These are phyloP conservation scores for Amblyornis subalaris DNA, from an alignment of 2,113 vertebrate species.

Conservation along the genomic window DNA sequence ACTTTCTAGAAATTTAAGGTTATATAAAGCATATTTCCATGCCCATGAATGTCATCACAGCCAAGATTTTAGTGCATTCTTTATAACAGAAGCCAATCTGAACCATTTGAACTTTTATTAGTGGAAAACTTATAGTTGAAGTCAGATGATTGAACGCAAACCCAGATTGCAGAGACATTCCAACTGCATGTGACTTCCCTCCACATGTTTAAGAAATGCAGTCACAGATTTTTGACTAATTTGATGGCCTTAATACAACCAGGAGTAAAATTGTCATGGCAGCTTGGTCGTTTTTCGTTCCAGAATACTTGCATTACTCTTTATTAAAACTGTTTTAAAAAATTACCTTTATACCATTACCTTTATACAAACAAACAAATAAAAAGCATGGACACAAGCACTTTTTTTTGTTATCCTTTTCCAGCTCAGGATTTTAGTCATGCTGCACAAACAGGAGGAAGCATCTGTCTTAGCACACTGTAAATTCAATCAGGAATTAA, in stretches of 20 bases:
- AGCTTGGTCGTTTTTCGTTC: neutral
- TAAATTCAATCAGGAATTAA: slow-evolving; percentile 19
- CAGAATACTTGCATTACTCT: neutral
- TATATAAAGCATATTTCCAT: neutral
- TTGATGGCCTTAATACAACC: neutral
- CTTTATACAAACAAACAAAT: neutral
- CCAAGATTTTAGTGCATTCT: neutral
- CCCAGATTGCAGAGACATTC: neutral
- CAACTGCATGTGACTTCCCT: neutral
- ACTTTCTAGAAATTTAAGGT: slow-evolving; percentile 10
- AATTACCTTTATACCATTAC: neutral
- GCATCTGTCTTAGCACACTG: neutral
- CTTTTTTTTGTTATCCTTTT: neutral
- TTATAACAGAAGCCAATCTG: slow-evolving; percentile 14
- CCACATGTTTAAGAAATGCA: neutral
- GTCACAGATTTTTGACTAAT: neutral
- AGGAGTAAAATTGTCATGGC: neutral
- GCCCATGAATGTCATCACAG: neutral
- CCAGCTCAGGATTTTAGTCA: neutral
- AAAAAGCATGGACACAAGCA: neutral
- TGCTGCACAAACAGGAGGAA: slow-evolving; percentile 9
- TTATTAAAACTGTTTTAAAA: neutral
- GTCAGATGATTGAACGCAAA: slow-evolving; percentile 1
- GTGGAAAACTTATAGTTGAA: neutral
- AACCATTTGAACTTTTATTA: slow-evolving; percentile 18